Evolutionary conservation across 2,888 invertebrate species (phyloP).

Genomic region (Rhynchonema sp.): DNA sequence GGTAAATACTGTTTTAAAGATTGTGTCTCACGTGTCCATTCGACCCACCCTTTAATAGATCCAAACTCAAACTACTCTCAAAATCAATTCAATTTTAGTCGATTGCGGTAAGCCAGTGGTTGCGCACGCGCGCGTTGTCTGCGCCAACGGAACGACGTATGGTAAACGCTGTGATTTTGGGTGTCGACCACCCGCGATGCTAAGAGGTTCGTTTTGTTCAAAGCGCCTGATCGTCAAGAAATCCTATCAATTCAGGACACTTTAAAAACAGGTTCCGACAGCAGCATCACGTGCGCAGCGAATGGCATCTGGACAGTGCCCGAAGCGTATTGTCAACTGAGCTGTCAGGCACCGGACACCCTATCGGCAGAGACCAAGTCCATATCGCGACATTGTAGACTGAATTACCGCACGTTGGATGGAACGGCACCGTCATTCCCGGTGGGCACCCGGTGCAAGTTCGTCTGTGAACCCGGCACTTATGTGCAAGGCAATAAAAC

Average conservation of each 20-base stretch:
- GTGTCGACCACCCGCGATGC: not conserved
- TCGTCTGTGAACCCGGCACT: constrained; percentile 5
- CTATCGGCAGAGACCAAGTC: not conserved
- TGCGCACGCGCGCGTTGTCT: not conserved
- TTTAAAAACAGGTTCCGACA: not conserved
- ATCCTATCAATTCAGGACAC: too few species aligned
- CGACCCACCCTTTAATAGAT: too few species aligned
- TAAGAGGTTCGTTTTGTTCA: not conserved
- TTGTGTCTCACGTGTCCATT: too few species aligned
- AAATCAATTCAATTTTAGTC: too few species aligned
- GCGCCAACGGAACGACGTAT: constrained; percentile 4
- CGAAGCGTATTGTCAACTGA: constrained; percentile 4
- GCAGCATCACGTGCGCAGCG: not conserved
- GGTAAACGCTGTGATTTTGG: constrained; percentile 1
- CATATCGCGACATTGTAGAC: not conserved
- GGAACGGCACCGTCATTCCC: constrained; percentile 1
- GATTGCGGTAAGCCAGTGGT: constrained; percentile 5
- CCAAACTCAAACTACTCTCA: not conserved
- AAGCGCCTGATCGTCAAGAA: too few species aligned
- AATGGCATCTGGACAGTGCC: constrained; percentile 4
- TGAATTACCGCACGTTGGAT: not conserved
- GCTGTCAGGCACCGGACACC: not conserved
- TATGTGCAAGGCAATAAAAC: not conserved
- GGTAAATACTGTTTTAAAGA: too few species aligned
- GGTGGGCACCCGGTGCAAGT: constrained; percentile 1